Evolutionary conservation across 30 jellyfish, hydroid and myxozoan genomes (phyloP).

Genomic region (Pelagia noctiluca): DNA sequence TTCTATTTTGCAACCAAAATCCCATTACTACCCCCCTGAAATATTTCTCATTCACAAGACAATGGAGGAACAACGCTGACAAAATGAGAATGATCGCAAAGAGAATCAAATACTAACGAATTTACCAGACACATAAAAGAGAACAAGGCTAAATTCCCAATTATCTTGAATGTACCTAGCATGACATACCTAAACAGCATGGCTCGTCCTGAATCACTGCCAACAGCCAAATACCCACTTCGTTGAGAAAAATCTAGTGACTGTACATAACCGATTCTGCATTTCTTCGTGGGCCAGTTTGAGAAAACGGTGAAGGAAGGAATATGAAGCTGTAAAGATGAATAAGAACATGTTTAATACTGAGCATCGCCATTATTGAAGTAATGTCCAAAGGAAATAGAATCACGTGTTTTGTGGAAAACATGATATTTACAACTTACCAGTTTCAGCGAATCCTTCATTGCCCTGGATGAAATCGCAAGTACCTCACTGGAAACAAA

Average conservation of each 20-base stretch:
- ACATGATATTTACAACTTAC: constrained; percentile 25
- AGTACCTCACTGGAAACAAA: constrained; percentile 72
- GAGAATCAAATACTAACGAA: no score
- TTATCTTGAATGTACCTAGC: no score
- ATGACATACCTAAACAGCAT: constrained; percentile 73
- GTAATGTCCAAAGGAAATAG: no score
- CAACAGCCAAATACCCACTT: constrained; percentile 85
- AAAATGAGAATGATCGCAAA: no score
- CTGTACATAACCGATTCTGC: constrained; percentile 71
- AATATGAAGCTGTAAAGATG: constrained; percentile 67
- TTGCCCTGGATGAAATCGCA: constrained; percentile 74
- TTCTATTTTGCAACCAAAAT: no score
- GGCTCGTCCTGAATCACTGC: constrained; percentile 89
- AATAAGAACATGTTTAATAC: neutral
- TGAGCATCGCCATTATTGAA: neutral
- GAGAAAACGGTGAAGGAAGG: constrained; percentile 79
- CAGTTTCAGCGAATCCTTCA: constrained; percentile 76
- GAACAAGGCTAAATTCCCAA: no score
- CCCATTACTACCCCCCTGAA: no score
- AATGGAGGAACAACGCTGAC: no score
- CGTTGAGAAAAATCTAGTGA: constrained; percentile 75
- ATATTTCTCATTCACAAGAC: no score
- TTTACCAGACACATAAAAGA: no score
- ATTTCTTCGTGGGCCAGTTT: constrained; percentile 82
- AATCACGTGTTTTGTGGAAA: no score